Percentiles rank a stretch among this genome's conserved stretches.
Conservation (phyloP, 2,888 invertebrate species). For the Cynaeus angustus region DNA sequence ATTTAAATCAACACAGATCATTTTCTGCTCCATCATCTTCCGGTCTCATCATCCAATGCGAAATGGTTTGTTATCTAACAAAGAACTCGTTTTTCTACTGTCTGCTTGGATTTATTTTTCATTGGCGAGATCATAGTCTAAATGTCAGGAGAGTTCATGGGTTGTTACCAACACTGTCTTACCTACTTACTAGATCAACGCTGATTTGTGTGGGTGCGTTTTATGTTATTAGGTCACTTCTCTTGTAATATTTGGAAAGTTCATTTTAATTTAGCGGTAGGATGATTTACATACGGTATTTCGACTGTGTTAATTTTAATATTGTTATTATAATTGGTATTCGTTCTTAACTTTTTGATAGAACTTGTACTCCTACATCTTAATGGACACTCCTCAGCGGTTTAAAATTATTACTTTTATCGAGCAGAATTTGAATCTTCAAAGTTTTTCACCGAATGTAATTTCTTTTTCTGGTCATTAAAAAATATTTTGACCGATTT, state of each 20-base stretch:
- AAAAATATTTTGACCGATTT: too few species aligned
- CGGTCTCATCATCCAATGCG: conserved; percentile 29
- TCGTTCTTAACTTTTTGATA: too few species aligned
- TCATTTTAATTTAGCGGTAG: not conserved
- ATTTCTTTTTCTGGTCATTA: too few species aligned
- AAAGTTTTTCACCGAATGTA: too few species aligned
- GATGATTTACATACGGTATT: too few species aligned
- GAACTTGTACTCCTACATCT: too few species aligned
- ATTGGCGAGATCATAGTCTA: conserved; percentile 20
- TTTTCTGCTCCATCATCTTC: conserved; percentile 30
- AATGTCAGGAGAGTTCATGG: conserved; percentile 36
- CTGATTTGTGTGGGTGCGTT: conserved; percentile 26
- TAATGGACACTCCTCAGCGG: too few species aligned
- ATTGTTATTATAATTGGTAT: too few species aligned
- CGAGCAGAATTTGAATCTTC: too few species aligned
- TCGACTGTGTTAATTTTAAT: too few species aligned
- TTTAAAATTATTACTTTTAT: too few species aligned
- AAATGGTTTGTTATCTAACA: conserved; percentile 26
- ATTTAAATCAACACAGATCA: conserved; percentile 22
- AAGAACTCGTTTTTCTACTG: conserved; percentile 23
- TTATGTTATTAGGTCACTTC: conserved; percentile 36
- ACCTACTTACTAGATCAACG: conserved; percentile 21
- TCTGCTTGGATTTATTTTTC: conserved; percentile 3
- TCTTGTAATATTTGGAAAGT: conserved; percentile 11
- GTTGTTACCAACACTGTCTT: conserved; percentile 22